Conservation (phyloP, 2,888 invertebrate genomes). For the Pandemis cinnamomeana region DNA sequence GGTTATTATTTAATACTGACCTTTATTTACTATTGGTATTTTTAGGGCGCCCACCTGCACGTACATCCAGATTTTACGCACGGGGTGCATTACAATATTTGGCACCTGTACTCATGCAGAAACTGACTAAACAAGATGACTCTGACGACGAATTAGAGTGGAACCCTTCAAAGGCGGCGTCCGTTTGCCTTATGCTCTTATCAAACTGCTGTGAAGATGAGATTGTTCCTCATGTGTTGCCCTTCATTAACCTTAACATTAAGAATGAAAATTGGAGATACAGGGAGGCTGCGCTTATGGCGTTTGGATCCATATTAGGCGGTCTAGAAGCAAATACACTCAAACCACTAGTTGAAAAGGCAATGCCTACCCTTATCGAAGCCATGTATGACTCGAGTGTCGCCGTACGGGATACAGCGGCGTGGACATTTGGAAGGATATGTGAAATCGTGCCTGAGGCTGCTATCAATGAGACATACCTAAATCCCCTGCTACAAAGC, state of each 20-base stretch:
- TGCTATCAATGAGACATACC: conserved; percentile 93
- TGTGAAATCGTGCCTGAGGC: conserved; percentile 99
- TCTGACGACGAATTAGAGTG: conserved; percentile 99
- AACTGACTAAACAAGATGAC: conserved; percentile 98
- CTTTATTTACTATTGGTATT: conserved; percentile 8
- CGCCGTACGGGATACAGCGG: conserved; percentile 97
- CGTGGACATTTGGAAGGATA: conserved; percentile 99
- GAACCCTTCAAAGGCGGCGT: conserved; percentile 99
- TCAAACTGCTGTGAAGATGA: conserved; percentile 99
- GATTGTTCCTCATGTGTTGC: conserved; percentile 97
- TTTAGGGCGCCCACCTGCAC: conserved; percentile 93
- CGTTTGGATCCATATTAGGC: conserved; percentile 97
- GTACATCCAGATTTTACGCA: conserved; percentile 98
- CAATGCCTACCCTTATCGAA: conserved; percentile 97
- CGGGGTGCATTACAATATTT: conserved; percentile 98
- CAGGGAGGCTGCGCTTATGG: conserved; percentile 99
- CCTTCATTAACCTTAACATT: conserved; percentile 98
- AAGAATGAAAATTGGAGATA: conserved; percentile 96
- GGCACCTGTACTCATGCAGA: conserved; percentile 96
- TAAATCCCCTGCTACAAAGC: conserved; percentile 92
- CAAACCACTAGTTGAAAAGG: conserved; percentile 97
- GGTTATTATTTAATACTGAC: background rate
- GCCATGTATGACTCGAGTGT: conserved; percentile 97
- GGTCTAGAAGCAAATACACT: conserved; percentile 94
- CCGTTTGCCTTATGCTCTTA: conserved; percentile 98